Evolutionary conservation across 2,113 vertebrate genomes (phyloP).

Genomic region (Atrichornis clamosus): DNA sequence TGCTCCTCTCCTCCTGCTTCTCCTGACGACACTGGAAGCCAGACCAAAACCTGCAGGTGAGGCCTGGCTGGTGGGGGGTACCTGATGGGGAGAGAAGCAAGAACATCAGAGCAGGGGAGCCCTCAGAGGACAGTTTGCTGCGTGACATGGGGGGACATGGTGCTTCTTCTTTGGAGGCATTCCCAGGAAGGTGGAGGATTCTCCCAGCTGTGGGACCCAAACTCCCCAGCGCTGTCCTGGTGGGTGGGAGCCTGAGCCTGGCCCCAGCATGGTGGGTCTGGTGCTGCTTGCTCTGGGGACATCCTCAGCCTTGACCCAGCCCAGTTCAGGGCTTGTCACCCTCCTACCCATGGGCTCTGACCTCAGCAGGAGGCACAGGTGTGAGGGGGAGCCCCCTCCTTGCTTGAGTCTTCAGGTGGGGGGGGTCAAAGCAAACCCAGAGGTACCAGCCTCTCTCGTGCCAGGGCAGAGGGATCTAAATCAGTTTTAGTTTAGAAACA

Average conservation of each 20-base stretch:
- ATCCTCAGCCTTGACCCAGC: not conserved
- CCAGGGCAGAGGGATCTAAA: not conserved
- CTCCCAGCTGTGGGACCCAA: accelerated
- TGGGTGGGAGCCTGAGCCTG: not conserved
- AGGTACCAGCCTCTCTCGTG: not conserved
- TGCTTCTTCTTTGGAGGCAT: not conserved
- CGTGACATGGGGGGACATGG: not conserved
- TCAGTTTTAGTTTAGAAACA: not conserved
- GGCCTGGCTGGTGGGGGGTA: not conserved
- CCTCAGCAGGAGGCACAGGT: not conserved
- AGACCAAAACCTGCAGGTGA: conserved; percentile 70
- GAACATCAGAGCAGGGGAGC: not conserved
- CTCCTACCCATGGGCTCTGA: not conserved
- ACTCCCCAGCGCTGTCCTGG: accelerated
- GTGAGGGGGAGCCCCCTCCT: not conserved
- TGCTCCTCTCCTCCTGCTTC: conserved; percentile 64
- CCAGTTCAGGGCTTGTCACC: not conserved
- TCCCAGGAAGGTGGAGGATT: not conserved
- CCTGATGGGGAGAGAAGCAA: not conserved
- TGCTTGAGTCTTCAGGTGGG: not conserved
- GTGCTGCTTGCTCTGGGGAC: not conserved
- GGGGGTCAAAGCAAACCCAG: not conserved
- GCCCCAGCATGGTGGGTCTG: not conserved
- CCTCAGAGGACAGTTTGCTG: accelerated
- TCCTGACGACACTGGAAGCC: conserved; percentile 68